phyloP scores from a whole-genome alignment of 2,888 invertebrate genomes.

The Crematogaster levior region DNA sequence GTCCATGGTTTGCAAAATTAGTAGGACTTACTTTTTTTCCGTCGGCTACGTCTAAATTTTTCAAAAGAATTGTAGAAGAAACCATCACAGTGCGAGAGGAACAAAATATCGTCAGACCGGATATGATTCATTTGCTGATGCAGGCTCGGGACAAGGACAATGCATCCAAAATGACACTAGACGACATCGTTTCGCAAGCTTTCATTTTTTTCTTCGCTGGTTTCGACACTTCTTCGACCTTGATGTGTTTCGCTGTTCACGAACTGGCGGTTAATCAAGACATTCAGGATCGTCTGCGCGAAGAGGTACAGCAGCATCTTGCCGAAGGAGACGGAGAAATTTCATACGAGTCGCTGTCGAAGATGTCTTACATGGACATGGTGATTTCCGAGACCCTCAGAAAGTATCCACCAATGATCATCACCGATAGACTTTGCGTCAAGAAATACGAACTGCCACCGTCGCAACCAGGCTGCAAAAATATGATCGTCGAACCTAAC shows the following conservation, averaged over 20 bases:
- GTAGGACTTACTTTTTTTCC: not conserved
- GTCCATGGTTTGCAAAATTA: not conserved
- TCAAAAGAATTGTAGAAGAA: not conserved
- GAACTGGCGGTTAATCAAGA: not conserved
- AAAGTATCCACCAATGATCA: not conserved
- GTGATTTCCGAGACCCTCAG: not conserved
- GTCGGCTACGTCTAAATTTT: not conserved
- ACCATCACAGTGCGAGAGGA: not conserved
- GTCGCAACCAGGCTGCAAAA: no score
- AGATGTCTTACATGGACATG: not conserved
- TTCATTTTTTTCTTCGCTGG: not conserved
- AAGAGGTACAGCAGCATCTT: slow-evolving; percentile 35
- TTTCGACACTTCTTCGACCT: not conserved
- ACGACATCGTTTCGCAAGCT: not conserved
- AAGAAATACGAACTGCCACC: no score
- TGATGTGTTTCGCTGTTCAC: not conserved
- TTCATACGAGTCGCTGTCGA: not conserved
- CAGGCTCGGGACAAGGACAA: slow-evolving; percentile 83
- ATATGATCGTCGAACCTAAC: no score
- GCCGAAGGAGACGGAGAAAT: slow-evolving; percentile 59
- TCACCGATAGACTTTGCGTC: no score
- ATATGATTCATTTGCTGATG: slow-evolving; percentile 87
- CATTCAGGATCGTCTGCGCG: not conserved
- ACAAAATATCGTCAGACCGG: not conserved
- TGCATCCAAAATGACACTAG: not conserved